Base-by-base conservation (phyloP, 2,888 invertebrate species). In the Mythimna albipuncta region DNA sequence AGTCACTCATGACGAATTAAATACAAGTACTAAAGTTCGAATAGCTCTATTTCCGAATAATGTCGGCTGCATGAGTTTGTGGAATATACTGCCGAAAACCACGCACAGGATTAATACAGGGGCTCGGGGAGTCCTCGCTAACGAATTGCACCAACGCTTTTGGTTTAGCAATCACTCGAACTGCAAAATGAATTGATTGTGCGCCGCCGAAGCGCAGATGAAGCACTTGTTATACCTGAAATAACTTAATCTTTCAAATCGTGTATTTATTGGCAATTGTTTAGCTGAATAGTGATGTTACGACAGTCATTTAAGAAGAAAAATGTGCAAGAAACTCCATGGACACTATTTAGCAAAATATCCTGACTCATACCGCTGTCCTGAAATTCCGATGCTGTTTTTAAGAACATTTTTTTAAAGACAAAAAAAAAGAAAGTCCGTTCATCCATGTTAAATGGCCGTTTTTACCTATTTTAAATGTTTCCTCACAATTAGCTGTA, bases 151-250 rank as follows among this genome's bases (percentile, higher is more conserved):
- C 21, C 26, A 52, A 52, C 38, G 59, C 2, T 77, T 50, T 61
- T 59, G 52, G 52, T 54, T 44, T 69, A 26, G 32, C 69, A 62
- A 69, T 68, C 74, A 76, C 32, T 52, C 9, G 16, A n/a, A 52
- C 16, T 16, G 50, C 35, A 26, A 77, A 69, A 58, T 63, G 9
- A 50, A 59, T 73, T 74, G 26, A 62, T 57, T 62, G n/a, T 52
- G 19, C 26, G 7, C 3, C n/a, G 47, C 16, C 10, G 38, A 38
- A 68, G 21, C 2, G 16, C 13, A 13, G 52, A 21, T 16, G 50
- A 66, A 32, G 38, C 9, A 13, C 54, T 3, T 41, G 35, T 35
- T 35, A 38, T 32, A 54, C 52, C 44, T 5, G 13, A 26, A 61
- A n/a, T 66, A 59, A 52, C 1, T n/a, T n/a, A 10, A 11, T 9